Base-by-base conservation (phyloP, 2,797 vertebrate genomes). In the Pampus argenteus region DNA sequence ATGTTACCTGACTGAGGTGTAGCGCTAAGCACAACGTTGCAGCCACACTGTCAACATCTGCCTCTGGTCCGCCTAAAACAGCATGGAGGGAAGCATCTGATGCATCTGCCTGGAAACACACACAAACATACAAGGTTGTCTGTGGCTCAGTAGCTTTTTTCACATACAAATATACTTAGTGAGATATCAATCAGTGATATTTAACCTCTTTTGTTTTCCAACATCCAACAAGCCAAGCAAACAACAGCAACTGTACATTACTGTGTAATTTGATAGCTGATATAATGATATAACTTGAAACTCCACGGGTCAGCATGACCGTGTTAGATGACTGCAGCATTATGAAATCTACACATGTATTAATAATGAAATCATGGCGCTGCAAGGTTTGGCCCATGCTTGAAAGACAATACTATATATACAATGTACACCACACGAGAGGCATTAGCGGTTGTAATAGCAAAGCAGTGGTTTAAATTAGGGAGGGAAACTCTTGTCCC, bases 11-110 rank as follows among this genome's bases (percentile, higher is more conserved):
- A 74, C 95, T 95, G 69, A 97, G 93, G 86, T 96, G 96, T 57
- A 97, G 96, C 9, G 97, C 96, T 22, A 97, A 95, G 22, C 94
- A 91, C 86, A 98, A 87, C 18, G 95, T 92, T 78, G 97, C 96
- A 71, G 97, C 96, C 69, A 97, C 94, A 14, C 95, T 95, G 86
- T 97, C 96, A 85, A 97, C 92, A 90, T 97, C 96, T 87, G 95
- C 93, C 2, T 94, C 92, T 52, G 95, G 95, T 81, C 94, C 95
- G 10, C 96, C 96, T 84, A 98, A 93, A 73, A 98, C 95, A 55
- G 91, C 95, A 29, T 98, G 96, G 64, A 98, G 82, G 38, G 91
- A 91, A 78, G 93, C 82, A 9, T 83, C 73, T 75, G 93, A 94
- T 63, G 79, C 92, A 74, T 87, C 91, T 83, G 87, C 93, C 97